A percentile compares a stretch with the other conserved stretches of the same genome.
Conservation (phyloP, 1,140 invertebrate genomes). For the Cecropterus lyciades region DNA sequence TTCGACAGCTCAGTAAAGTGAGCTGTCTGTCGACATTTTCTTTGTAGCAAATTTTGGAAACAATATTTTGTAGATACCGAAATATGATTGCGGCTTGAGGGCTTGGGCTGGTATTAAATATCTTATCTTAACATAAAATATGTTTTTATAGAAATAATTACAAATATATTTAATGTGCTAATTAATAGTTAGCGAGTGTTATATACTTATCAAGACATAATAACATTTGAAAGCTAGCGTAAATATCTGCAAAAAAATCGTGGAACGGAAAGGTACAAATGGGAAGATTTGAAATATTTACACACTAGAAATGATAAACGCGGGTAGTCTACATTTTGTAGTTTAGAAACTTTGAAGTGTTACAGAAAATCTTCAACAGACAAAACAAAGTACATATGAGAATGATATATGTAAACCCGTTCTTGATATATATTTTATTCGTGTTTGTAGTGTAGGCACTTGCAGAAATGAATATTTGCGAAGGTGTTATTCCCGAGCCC, state of each 20-base stretch:
- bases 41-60: too few relatives aligned
- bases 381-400: not conserved
- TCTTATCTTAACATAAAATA: too few relatives aligned
- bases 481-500: slow-evolving; percentile 1
- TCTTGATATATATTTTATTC: not conserved
- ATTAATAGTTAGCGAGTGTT: too few relatives aligned
- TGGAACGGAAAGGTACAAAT: not conserved
- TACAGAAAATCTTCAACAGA: not conserved
- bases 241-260: too few relatives aligned
- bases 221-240: too few relatives aligned
- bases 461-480: slow-evolving; percentile 10
- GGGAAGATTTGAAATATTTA: not conserved
- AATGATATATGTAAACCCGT: not conserved
- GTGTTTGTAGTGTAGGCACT: slow-evolving; percentile 6
- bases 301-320: not conserved
- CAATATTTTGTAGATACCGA: too few relatives aligned
- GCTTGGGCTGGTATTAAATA: too few relatives aligned
- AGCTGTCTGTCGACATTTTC: not conserved
- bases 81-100: too few relatives aligned
- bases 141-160: too few relatives aligned
- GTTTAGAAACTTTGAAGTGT: not conserved
- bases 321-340: not conserved
- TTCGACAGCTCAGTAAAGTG: not conserved
- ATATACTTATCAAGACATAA: too few relatives aligned
- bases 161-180: too few relatives aligned